Conservation (phyloP, 2,113 vertebrate genomes). For the Morone chrysops region DNA sequence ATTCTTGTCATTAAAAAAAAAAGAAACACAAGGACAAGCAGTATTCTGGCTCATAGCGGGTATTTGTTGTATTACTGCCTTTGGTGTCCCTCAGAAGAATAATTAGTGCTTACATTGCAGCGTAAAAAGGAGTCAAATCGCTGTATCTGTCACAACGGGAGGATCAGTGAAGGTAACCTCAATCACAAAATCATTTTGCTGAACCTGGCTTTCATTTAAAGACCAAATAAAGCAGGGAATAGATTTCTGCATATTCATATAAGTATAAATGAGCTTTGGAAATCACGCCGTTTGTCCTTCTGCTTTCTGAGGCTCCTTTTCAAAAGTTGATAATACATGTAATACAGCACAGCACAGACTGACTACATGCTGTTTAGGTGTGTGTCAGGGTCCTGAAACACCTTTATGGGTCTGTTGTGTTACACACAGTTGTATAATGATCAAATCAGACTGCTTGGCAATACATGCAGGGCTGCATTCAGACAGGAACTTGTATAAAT, state of each 20-base stretch:
- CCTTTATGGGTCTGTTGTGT: not conserved
- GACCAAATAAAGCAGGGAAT: constrained; percentile 26
- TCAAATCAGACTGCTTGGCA: constrained; percentile 2
- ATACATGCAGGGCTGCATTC: constrained; percentile 20
- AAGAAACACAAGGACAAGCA: constrained; percentile 37
- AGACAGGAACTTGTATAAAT: constrained; percentile 20
- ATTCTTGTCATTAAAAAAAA: not conserved
- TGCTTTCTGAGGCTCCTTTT: constrained; percentile 34
- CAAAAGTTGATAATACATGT: constrained; percentile 6
- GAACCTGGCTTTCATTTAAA: constrained; percentile 34
- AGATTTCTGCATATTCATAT: constrained; percentile 17
- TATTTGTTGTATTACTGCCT: constrained; percentile 29
- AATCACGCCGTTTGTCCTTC: constrained; percentile 24
- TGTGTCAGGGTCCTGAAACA: constrained; percentile 41
- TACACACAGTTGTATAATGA: constrained; percentile 14
- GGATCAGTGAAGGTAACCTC: constrained; percentile 27
- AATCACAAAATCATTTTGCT: constrained; percentile 29
- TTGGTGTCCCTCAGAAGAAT: constrained; percentile 33
- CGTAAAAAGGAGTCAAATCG: constrained; percentile 21
- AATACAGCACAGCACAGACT: constrained; percentile 18
- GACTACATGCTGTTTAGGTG: not conserved
- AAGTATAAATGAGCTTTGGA: not conserved
- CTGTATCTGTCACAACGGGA: constrained; percentile 3
- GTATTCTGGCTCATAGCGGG: constrained; percentile 5
- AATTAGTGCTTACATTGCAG: constrained; percentile 12